Percentiles rank a stretch among this genome's conserved stretches.
Evolutionary conservation across 2,113 vertebrate genomes (phyloP).

Genomic region (Chunga burmeisteri): DNA sequence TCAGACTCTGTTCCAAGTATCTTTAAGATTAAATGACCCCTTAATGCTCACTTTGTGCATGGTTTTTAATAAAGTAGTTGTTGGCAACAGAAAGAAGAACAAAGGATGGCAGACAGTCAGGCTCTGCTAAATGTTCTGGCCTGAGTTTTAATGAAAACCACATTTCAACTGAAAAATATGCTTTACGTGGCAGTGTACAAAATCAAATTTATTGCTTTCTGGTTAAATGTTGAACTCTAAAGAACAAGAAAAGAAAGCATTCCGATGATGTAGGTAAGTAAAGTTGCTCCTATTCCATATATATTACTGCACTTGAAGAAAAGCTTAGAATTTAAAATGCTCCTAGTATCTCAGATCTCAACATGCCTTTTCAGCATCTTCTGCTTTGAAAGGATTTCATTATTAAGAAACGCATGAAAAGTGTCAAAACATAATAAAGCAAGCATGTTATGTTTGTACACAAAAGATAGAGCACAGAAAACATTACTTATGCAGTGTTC

Average conservation of each 20-base stretch:
- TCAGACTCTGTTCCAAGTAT: not conserved
- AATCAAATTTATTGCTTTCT: conserved; percentile 64
- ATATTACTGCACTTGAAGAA: not conserved
- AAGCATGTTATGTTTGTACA: conserved; percentile 34
- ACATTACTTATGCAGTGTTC: not conserved
- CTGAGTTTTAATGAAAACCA: conserved; percentile 84
- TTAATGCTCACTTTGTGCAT: not conserved
- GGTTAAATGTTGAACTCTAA: conserved; percentile 17
- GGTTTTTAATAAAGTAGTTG: conserved; percentile 55
- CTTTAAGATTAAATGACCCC: conserved; percentile 24
- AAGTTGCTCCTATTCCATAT: not conserved
- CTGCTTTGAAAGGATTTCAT: conserved; percentile 9
- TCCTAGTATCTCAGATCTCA: not conserved
- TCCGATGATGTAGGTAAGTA: not conserved
- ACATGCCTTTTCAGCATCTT: not conserved
- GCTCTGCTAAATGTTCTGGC: conserved; percentile 81
- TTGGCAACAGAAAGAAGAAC: conserved; percentile 67
- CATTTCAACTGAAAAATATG: conserved; percentile 82
- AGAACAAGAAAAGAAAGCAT: not conserved
- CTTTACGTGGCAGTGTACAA: conserved; percentile 79
- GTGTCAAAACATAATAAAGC: conserved; percentile 46
- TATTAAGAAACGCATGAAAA: conserved; percentile 59
- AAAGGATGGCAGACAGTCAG: conserved; percentile 77
- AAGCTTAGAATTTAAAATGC: not conserved
- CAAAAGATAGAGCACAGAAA: conserved; percentile 22